Base-by-base conservation (phyloP, 2,888 invertebrate genomes). In the Ophraella communa region DNA sequence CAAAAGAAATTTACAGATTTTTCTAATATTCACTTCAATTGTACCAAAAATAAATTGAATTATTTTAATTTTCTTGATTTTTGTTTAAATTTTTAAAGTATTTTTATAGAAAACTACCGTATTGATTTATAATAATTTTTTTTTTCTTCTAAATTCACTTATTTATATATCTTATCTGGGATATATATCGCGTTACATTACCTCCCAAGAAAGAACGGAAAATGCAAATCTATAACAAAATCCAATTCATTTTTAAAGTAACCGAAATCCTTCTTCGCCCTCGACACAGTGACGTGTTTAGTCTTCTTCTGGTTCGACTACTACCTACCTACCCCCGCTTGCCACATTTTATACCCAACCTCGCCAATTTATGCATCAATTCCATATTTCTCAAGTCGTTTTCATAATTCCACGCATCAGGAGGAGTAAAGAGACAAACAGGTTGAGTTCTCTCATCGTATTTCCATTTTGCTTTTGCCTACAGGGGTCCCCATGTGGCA, bases 321-420 rank as follows among this genome's bases (percentile, higher is more conserved):
- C n/a, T n/a, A n/a, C n/a, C n/a, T n/a, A n/a, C n/a, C 27, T 3
- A 17, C 35, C 64, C 24, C 35, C 52, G 42, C 10, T 53, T 30
- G 56, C 66, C 45, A 23, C 62, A n/a, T n/a, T n/a, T n/a, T n/a
- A n/a, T n/a, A n/a, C n/a, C n/a, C n/a, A n/a, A n/a, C n/a, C 62
- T 54, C 60, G 20, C 74, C 79, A 81, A 81, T 80, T 80, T 81
- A 81, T 81, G 81, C 81, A 81, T 82, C 82, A 80, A 81, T 81
- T 81, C 81, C 81, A 81, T 82, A 82, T 82, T 82, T 82, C 80
- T 81, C 81, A 80, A 82, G 82, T 82, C 82, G 81, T 82, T 82
- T 81, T 82, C 81, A 80, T 82, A 82, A 82, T 82, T 81, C 82
- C 80, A 80, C 81, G 82, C 82, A 81, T 81, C 81, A 80, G 80